Conservation (phyloP, 1,140 invertebrate species). For the Heliconius hermathena region DNA sequence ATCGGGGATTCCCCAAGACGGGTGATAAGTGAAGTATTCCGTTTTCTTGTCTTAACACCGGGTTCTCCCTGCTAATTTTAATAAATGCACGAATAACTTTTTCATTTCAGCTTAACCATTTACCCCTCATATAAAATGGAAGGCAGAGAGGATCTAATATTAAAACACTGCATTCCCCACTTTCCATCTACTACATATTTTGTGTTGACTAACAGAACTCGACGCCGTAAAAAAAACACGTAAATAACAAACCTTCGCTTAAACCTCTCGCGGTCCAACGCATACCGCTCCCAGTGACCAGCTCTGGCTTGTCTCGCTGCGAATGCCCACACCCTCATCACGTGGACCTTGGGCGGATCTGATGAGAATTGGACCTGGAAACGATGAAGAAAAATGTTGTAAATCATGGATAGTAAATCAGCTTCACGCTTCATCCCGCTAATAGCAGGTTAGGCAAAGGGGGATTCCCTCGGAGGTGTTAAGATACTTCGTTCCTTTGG, state of each 20-base stretch:
- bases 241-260: conserved; percentile 49
- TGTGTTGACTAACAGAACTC: no score
- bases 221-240: background rate
- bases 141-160: no score
- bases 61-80: no score
- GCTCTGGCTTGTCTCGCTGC: conserved; percentile 70
- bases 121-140: no score
- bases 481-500: background rate
- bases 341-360: conserved; percentile 68
- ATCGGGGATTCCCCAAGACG: no score
- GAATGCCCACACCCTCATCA: conserved; percentile 76
- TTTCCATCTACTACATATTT: no score
- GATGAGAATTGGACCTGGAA: conserved; percentile 72
- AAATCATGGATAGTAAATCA: background rate
- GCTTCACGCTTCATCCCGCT: background rate
- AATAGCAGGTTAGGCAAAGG: background rate
- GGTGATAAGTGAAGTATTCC: no score
- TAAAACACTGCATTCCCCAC: no score
- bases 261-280: conserved; percentile 69
- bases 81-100: no score
- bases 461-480: no score
- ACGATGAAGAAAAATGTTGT: background rate
- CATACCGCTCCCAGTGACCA: conserved; percentile 69
- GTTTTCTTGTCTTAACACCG: no score
- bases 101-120: no score